Percentiles rank a stretch among this genome's conserved stretches.
Conservation (phyloP, 2,113 vertebrate genomes). For the Sinocyclocheilus maitianheensis region DNA sequence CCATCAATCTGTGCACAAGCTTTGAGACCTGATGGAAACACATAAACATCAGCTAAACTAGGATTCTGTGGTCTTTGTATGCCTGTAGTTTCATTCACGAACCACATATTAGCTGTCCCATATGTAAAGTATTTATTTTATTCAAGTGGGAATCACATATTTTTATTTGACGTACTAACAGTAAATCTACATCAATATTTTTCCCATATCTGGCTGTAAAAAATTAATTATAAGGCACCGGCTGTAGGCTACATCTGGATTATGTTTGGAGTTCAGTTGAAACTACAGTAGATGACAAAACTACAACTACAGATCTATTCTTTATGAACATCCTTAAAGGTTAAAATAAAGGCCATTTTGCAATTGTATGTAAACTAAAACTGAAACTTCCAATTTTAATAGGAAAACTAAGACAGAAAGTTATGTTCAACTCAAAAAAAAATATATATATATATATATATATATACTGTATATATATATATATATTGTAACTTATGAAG, state of each 20-base stretch:
- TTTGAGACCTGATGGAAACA: conserved; percentile 19
- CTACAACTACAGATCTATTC: conserved; percentile 10
- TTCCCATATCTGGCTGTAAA: neutral
- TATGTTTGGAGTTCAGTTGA: conserved; percentile 44
- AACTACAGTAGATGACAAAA: conserved; percentile 35
- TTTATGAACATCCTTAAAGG: too few relatives aligned
- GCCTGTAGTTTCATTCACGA: conserved; percentile 10
- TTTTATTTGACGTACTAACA: neutral
- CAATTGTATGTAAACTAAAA: neutral
- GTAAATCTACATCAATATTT: conserved; percentile 38
- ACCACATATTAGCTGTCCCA: conserved; percentile 9
- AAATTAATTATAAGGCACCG: too few relatives aligned
- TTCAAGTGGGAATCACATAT: conserved; percentile 15
- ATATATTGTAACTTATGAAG: neutral
- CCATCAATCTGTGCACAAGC: neutral
- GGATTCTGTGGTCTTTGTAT: neutral
- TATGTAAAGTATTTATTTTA: conserved; percentile 25
- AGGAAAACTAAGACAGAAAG: too few relatives aligned
- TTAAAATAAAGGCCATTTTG: neutral
- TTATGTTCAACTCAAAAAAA: too few relatives aligned
- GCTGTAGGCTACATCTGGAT: conserved; percentile 33
- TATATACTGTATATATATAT: too few relatives aligned
- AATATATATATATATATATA: too few relatives aligned
- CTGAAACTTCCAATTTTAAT: too few relatives aligned
- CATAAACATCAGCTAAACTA: conserved; percentile 1